Conservation (phyloP, 2,113 vertebrate species). For the Ciconia stormi region DNA sequence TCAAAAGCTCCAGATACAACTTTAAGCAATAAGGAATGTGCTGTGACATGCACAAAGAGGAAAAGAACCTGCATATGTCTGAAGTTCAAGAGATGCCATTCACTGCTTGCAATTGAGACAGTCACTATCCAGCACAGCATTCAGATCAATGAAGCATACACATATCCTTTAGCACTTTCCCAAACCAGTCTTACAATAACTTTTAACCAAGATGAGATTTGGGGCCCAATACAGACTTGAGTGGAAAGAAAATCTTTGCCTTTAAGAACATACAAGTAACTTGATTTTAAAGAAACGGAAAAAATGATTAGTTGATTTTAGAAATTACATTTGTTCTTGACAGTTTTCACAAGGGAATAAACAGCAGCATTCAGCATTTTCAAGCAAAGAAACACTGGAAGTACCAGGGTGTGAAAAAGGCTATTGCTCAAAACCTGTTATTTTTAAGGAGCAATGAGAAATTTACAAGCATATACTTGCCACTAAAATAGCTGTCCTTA, state of each 20-base stretch:
- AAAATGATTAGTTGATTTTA: neutral
- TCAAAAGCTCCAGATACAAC: neutral
- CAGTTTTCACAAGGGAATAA: neutral
- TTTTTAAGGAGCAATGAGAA: neutral
- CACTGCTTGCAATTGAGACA: neutral
- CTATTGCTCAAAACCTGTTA: neutral
- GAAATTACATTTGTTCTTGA: neutral
- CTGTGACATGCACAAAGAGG: neutral
- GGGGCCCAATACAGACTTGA: neutral
- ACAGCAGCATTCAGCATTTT: neutral
- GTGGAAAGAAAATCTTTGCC: neutral
- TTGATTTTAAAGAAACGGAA: neutral
- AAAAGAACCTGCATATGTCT: neutral
- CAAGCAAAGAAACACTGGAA: neutral
- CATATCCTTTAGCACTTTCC: neutral
- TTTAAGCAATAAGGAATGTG: neutral
- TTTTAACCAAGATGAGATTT: neutral
- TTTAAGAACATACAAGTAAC: neutral
- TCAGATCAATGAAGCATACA: neutral
- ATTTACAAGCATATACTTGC: neutral
- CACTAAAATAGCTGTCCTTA: conserved; percentile 13
- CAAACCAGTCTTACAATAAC: neutral
- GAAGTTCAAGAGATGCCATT: neutral
- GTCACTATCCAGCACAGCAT: neutral
- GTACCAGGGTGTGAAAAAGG: neutral